Evolutionary conservation across 2,113 vertebrate genomes (phyloP).

Genomic region (Symphodus melops): DNA sequence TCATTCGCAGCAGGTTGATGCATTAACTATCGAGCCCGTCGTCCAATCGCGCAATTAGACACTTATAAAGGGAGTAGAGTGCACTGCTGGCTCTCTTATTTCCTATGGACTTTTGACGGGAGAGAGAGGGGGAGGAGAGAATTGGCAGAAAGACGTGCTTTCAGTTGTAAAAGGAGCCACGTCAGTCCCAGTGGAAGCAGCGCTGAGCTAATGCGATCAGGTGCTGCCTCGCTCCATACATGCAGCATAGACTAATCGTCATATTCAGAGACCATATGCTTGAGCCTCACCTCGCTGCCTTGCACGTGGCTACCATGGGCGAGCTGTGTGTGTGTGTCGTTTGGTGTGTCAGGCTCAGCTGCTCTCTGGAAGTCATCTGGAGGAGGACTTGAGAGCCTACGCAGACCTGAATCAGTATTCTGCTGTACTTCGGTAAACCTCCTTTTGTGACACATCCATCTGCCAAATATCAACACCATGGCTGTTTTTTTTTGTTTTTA

Average conservation of each 20-base stretch:
- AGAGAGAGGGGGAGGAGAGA: conserved; percentile 27
- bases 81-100: conserved; percentile 30
- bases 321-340: conserved; percentile 15
- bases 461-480: conserved; percentile 40
- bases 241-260: neutral
- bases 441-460: conserved; percentile 43
- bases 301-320: conserved; percentile 34
- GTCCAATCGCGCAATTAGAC: conserved; percentile 27
- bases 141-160: conserved; percentile 43
- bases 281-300: conserved; percentile 23
- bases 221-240: conserved; percentile 28
- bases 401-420: conserved; percentile 20
- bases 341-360: conserved; percentile 41
- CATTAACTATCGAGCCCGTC: conserved; percentile 34
- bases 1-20: conserved; percentile 14
- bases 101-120: conserved; percentile 54
- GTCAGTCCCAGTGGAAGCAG: conserved; percentile 35
- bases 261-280: conserved; percentile 42
- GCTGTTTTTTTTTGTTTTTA: conserved; percentile 35
- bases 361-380: conserved; percentile 33
- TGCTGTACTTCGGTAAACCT: conserved; percentile 30
- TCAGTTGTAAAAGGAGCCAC: conserved; percentile 51
- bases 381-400: conserved; percentile 32
- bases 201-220: conserved; percentile 38
- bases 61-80: conserved; percentile 23